Evolutionary conservation across 1,140 invertebrate species (phyloP).

Genomic region (Sesamia nonagrioides): DNA sequence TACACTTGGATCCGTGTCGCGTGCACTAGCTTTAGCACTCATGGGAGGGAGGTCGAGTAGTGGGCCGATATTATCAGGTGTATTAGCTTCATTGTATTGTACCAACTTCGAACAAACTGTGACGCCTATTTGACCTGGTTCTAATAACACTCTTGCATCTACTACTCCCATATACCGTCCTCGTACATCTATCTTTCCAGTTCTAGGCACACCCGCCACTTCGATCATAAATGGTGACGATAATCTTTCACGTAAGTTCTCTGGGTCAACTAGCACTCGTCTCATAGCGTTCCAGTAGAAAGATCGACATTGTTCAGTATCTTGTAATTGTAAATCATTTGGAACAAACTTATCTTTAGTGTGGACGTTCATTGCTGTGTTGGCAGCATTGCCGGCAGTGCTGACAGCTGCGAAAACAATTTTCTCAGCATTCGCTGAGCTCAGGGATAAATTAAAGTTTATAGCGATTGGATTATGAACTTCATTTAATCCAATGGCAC

Average conservation of each 20-base stretch:
- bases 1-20: conserved; percentile 65
- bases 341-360: conserved; percentile 73
- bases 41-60: conserved; percentile 75
- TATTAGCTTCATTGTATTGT: conserved; percentile 68
- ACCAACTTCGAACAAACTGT: conserved; percentile 70
- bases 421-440: conserved; percentile 63
- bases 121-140: conserved; percentile 72
- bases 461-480: conserved; percentile 61
- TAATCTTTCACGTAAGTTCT: conserved; percentile 62
- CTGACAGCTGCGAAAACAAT: conserved; percentile 72
- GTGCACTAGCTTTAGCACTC: conserved; percentile 72
- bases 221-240: conserved; percentile 70
- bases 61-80: conserved; percentile 62
- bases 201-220: conserved; percentile 75
- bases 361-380: conserved; percentile 65
- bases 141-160: conserved; percentile 71
- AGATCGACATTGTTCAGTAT: conserved; percentile 63
- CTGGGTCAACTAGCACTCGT: conserved; percentile 71
- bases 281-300: conserved; percentile 80
- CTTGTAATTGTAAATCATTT: conserved; percentile 58
- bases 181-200: conserved; percentile 76
- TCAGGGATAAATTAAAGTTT: conserved; percentile 77
- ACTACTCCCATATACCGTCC: conserved; percentile 77
- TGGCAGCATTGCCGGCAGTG: conserved; percentile 66
- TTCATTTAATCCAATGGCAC: conserved; percentile 69